Percentiles rank a stretch among this genome's conserved stretches.
These are phyloP conservation scores for Cochlearius cochlearius DNA, from an alignment of 2,113 vertebrate species.

Conservation along the genomic window DNA sequence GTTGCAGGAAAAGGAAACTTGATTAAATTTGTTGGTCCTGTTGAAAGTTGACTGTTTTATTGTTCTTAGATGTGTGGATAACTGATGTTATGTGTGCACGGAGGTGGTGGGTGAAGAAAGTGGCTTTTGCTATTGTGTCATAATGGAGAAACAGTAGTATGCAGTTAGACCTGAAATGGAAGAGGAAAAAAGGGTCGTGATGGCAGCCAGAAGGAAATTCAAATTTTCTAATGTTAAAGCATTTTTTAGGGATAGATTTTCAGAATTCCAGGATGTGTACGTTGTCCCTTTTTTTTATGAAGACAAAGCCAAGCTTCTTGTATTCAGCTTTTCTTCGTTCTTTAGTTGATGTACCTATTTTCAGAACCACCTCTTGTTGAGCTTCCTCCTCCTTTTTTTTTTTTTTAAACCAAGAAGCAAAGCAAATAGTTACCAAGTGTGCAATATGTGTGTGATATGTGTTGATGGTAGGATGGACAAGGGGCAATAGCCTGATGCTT, in stretches of 20 bases:
- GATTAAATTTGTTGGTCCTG: neutral
- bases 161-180: neutral
- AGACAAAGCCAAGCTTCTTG: neutral
- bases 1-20: neutral
- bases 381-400: neutral
- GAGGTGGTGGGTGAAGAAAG: neutral
- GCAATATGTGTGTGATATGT: neutral
- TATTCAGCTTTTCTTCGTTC: neutral
- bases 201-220: neutral
- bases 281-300: neutral
- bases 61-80: neutral
- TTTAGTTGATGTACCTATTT: neutral
- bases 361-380: neutral
- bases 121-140: neutral
- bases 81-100: accelerated
- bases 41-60: neutral
- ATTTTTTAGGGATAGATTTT: neutral
- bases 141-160: neutral
- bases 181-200: neutral
- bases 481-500: neutral
- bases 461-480: neutral
- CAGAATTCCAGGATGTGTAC: neutral
- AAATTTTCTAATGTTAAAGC: neutral
- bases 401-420: neutral
- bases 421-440: neutral